Percentiles rank a stretch among this genome's conserved stretches.
Evolutionary conservation across 2,113 vertebrate species (phyloP).

Genomic region (Odobenus rosmarus): DNA sequence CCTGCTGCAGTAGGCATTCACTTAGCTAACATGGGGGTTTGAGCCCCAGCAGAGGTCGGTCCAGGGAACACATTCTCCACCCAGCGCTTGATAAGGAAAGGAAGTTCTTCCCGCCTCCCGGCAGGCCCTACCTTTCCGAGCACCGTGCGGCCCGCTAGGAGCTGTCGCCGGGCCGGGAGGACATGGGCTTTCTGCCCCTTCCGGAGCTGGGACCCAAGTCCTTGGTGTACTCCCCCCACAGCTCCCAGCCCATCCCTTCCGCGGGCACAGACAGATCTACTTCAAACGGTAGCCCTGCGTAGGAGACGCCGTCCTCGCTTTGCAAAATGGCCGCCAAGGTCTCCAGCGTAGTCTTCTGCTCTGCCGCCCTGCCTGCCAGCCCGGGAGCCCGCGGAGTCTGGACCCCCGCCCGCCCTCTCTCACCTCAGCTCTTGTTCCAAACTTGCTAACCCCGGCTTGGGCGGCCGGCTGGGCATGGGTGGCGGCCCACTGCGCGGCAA

Average conservation of each 20-base stretch:
- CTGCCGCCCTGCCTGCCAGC: neutral
- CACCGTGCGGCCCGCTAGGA: neutral
- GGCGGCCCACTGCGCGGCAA: no score
- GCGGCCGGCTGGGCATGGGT: no score
- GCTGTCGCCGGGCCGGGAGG: neutral
- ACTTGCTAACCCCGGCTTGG: neutral
- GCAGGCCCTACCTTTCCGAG: neutral
- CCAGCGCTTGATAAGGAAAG: neutral
- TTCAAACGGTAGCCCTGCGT: neutral
- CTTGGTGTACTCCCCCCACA: neutral
- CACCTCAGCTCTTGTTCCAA: neutral
- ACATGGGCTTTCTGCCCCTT: neutral
- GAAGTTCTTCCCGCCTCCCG: neutral
- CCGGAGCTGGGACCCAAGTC: neutral
- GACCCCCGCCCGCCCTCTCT: neutral
- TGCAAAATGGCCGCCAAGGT: neutral
- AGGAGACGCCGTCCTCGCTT: neutral
- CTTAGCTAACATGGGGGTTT: rapidly evolving
- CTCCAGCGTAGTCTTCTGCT: neutral
- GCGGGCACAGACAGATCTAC: neutral
- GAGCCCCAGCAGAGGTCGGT: neutral
- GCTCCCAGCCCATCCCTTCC: neutral
- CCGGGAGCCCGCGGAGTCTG: neutral
- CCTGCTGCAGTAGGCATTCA: neutral
- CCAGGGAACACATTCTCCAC: neutral